Evolutionary conservation across 2,888 invertebrate species (phyloP), one percentile per base, ranked within the genome.

Genomic region (Lasioglossum vierecki): DNA sequence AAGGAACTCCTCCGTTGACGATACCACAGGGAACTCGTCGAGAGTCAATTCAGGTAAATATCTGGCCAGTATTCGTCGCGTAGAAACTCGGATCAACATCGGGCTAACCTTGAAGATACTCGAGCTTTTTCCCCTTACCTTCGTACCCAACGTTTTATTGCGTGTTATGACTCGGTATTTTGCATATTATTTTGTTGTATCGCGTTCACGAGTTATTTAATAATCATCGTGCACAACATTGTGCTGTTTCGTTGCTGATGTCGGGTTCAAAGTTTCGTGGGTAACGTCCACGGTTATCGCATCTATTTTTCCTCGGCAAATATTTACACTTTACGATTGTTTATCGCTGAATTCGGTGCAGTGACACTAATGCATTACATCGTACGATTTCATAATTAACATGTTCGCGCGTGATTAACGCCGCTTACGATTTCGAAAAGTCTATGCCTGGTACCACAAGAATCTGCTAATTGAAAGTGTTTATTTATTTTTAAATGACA

Each of bases 1-100:
- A 95, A 97, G 98, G 95, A 97, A 97, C 95, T 97, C 97, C 95
- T 97, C 97, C 91, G 97, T 97, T 94, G 97, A 97, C 95, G 97
- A 97, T 94, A 97, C 97, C 89, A 97, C 98, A 88, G 97, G 97
- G 93, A 97, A 97, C 94, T 97, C 97, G 93, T 97, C 97, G 93
- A 96, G 98, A 95, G 97, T 97, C 92, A 97, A 97, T 96, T 97
- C 98, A 96, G 97, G 98, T 98, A 96, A 95, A 92, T 87, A 80
- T 84, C 8, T 63, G 13, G 57, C 39, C 15, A 5, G 22, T 70
- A 74, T 85, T 41, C n/a, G 60, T 53, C 41, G 41, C 63, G 60
- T 41, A 77, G 57, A 86, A 89, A 84, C 85, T 88, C 79, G 80
- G 88, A 89, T 83, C 87, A 89, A 88, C 85, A 91, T 82, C 93